These are phyloP conservation scores for Calvadosia cruxmelitensis DNA, from an alignment of 30 jellyfish, hydroid and myxozoan genomes.

Conservation along the genomic window DNA sequence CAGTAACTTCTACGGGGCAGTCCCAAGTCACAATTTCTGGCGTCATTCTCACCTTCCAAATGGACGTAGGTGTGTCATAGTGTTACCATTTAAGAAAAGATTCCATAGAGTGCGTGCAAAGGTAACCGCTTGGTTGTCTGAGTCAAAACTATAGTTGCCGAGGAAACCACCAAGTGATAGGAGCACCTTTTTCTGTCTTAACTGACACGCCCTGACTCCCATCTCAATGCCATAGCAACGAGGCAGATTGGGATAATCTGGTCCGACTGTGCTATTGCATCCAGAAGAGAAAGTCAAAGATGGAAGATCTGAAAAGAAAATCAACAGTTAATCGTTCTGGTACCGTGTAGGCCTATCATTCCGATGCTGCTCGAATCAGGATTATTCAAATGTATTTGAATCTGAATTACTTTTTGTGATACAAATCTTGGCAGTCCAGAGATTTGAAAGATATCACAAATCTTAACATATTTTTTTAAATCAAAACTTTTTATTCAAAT, in stretches of 20 bases:
- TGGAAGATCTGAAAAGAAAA: no score
- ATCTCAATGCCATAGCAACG: neutral
- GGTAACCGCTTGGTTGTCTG: neutral
- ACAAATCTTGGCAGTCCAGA: no score
- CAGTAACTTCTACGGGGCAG: no score
- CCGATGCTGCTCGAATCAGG: no score
- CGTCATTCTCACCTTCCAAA: neutral
- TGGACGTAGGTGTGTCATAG: neutral
- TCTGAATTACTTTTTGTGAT: no score
- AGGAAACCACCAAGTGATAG: neutral
- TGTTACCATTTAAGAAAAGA: neutral
- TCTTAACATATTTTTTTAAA: no score
- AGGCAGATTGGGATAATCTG: neutral
- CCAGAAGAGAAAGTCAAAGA: neutral
- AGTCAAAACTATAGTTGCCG: neutral
- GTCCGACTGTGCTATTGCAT: neutral
- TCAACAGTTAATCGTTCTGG: no score
- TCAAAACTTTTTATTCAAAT: no score
- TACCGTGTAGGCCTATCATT: no score
- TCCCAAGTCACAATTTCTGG: no score
- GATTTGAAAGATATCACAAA: no score
- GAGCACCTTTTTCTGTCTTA: neutral
- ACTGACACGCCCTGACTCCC: neutral
- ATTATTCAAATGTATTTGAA: no score
- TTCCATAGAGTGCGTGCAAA: neutral